These are phyloP conservation scores for Caenorhabditis angaria DNA, from an alignment of 2,888 invertebrate genomes.

Conservation along the genomic window DNA sequence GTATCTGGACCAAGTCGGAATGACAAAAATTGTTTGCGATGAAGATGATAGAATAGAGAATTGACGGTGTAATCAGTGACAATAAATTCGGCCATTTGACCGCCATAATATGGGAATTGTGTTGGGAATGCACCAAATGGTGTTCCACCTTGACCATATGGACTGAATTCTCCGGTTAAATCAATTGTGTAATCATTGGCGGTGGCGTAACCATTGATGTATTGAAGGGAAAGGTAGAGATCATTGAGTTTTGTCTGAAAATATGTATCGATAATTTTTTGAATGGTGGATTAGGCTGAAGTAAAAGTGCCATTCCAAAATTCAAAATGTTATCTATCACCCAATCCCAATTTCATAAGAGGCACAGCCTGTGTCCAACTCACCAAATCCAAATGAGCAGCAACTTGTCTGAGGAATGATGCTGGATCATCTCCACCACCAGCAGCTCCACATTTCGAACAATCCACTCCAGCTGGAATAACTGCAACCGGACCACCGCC, in stretches of 20 bases:
- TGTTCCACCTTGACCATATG: constrained; percentile 58
- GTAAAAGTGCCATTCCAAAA: too few species aligned
- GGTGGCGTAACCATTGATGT: constrained; percentile 66
- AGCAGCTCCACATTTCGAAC: constrained; percentile 48
- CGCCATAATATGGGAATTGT: constrained; percentile 62
- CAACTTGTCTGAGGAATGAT: constrained; percentile 53
- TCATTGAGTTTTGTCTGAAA: constrained; percentile 57
- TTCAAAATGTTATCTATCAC: too few species aligned
- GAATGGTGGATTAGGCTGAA: too few species aligned
- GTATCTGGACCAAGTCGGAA: constrained; percentile 70
- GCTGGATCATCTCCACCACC: constrained; percentile 54
- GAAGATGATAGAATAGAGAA: constrained; percentile 66
- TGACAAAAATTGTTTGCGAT: constrained; percentile 65
- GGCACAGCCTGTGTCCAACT: background rate
- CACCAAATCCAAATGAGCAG: constrained; percentile 53
- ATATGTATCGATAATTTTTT: too few species aligned
- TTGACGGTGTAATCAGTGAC: constrained; percentile 68
- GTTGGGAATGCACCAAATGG: constrained; percentile 69
- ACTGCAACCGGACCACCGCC: constrained; percentile 9
- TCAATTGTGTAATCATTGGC: constrained; percentile 66
- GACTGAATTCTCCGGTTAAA: constrained; percentile 67
- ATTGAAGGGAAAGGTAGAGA: constrained; percentile 61
- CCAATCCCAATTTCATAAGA: too few species aligned
- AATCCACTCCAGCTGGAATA: constrained; percentile 41
- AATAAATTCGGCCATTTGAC: constrained; percentile 66